phyloP scores from a whole-genome alignment of 2,888 invertebrate species.

The Conomelus anceps region DNA sequence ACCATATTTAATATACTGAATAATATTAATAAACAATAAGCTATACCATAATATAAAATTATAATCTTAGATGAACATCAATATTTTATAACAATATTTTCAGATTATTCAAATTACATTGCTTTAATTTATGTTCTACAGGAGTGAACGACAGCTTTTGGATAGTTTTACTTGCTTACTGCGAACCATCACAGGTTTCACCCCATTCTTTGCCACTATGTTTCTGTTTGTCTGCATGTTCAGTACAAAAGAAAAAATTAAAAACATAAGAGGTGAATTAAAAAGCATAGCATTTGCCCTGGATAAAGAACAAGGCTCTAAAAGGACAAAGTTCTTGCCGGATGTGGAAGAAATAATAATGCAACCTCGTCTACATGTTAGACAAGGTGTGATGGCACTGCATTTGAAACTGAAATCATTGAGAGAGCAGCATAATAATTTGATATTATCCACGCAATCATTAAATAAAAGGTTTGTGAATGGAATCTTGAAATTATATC shows the following conservation, averaged over 20 bases:
- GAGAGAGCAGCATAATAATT: neutral
- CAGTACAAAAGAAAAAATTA: neutral
- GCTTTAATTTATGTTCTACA: too few relatives aligned
- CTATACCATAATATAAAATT: too few relatives aligned
- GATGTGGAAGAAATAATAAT: neutral
- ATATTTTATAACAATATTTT: too few relatives aligned
- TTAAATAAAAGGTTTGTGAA: neutral
- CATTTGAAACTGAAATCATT: neutral
- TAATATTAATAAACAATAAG: too few relatives aligned
- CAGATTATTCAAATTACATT: too few relatives aligned
- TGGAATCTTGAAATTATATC: too few relatives aligned
- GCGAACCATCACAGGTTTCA: neutral
- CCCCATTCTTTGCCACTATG: neutral
- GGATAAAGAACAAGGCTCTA: neutral
- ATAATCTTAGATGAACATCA: too few relatives aligned
- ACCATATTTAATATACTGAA: too few relatives aligned
- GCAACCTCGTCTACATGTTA: neutral
- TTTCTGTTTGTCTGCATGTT: neutral
- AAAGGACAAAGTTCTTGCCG: neutral
- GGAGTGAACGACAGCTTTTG: neutral
- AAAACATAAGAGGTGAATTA: neutral
- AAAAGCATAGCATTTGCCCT: neutral
- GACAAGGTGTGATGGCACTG: neutral
- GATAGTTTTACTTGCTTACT: neutral
- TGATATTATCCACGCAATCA: neutral